phyloP scores from a whole-genome alignment of 2,888 invertebrate genomes.

The Chymomyza procnemis region DNA sequence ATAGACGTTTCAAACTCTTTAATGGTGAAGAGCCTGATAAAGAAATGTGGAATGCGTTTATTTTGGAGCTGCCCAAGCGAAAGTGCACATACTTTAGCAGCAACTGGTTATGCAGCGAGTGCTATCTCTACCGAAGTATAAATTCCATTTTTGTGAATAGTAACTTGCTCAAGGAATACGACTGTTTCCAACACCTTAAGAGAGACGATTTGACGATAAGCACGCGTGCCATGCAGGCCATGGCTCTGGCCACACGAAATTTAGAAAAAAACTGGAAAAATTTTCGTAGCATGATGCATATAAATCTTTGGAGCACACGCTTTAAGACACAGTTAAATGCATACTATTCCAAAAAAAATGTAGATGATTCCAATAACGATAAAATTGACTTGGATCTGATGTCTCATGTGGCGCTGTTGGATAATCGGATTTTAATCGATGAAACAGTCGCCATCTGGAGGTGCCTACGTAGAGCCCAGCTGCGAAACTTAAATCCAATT shows the following conservation, averaged over 20 bases:
- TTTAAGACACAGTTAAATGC: constrained; percentile 77
- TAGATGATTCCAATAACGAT: not conserved
- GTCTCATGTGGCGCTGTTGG: constrained; percentile 79
- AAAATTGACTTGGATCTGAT: constrained; percentile 29
- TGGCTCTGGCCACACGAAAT: constrained; percentile 39
- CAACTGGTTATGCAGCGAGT: constrained; percentile 93
- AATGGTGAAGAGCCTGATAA: constrained; percentile 68
- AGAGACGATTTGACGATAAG: constrained; percentile 80
- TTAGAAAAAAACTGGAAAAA: constrained; percentile 30
- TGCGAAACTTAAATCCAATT: constrained; percentile 54
- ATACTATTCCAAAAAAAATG: constrained; percentile 15
- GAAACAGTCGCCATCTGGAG: constrained; percentile 82
- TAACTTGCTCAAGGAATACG: constrained; percentile 81
- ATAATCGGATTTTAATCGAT: constrained; percentile 82
- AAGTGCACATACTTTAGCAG: constrained; percentile 84
- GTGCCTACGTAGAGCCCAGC: constrained; percentile 58
- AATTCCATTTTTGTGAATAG: constrained; percentile 84
- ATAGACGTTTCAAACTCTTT: constrained; percentile 86
- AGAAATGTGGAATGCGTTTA: constrained; percentile 79
- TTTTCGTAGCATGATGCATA: constrained; percentile 77
- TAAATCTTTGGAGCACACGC: constrained; percentile 94
- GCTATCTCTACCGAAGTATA: constrained; percentile 90
- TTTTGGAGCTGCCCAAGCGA: constrained; percentile 78
- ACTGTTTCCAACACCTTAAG: constrained; percentile 89
- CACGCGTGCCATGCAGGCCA: constrained; percentile 48